These are phyloP conservation scores for Gambusia yucatana DNA, from an alignment of 2,797 vertebrate genomes.

Conservation along the genomic window DNA sequence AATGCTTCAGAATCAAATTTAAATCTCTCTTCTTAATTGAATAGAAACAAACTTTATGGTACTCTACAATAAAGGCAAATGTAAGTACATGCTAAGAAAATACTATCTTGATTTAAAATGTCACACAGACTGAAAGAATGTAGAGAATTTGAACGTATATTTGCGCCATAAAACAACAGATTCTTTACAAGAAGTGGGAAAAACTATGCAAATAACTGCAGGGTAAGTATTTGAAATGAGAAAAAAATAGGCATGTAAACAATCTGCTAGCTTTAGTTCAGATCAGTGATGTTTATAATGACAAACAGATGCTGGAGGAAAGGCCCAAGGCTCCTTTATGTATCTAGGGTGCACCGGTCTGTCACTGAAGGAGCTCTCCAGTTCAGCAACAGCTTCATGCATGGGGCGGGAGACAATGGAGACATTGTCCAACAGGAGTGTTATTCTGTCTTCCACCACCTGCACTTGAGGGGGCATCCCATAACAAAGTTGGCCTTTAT, in stretches of 20 bases:
- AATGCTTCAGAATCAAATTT: too few species aligned
- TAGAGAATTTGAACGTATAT: too few species aligned
- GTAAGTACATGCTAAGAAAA: too few species aligned
- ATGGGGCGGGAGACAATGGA: background rate
- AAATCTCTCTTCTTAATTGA: too few species aligned
- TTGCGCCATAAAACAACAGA: too few species aligned
- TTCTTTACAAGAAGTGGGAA: background rate
- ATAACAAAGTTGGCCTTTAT: background rate
- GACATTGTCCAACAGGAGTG: background rate
- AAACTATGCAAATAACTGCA: background rate
- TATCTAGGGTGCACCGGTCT: background rate
- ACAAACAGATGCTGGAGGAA: background rate
- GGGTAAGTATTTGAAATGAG: background rate
- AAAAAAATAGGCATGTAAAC: background rate
- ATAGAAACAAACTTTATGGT: too few species aligned
- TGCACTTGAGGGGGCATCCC: background rate
- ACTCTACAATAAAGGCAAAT: too few species aligned
- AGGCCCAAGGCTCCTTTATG: background rate
- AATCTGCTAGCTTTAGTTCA: background rate
- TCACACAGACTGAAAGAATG: background rate
- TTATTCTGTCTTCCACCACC: background rate
- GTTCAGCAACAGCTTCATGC: background rate
- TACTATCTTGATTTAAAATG: background rate
- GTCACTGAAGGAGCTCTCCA: background rate
- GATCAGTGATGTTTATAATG: background rate